A percentile compares a stretch with the other conserved stretches of the same genome.
phyloP scores from a whole-genome alignment of 2,797 vertebrate species.

The Cyprinodon diabolis region DNA sequence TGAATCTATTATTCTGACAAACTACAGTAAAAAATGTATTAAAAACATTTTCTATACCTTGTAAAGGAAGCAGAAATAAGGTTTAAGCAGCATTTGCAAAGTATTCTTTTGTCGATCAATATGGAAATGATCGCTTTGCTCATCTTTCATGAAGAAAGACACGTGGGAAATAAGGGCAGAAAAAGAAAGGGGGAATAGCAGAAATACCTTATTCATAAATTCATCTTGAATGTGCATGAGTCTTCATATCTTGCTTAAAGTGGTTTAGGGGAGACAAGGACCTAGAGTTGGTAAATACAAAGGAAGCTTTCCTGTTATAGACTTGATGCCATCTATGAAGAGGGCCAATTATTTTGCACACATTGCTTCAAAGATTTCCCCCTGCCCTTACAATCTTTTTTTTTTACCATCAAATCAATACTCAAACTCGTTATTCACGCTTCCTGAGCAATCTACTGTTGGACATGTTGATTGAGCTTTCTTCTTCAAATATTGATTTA shows the following conservation, averaged over 20 bases:
- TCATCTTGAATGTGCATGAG: slow-evolving; percentile 17
- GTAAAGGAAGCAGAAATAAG: slow-evolving; percentile 16
- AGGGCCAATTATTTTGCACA: slow-evolving; percentile 1
- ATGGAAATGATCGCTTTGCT: slow-evolving; percentile 45
- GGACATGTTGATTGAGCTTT: neutral
- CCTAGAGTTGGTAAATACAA: slow-evolving; percentile 22
- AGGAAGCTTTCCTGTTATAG: neutral
- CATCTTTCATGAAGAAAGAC: slow-evolving; percentile 30
- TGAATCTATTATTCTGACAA: neutral
- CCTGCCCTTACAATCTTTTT: neutral
- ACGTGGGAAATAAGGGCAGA: slow-evolving; percentile 33
- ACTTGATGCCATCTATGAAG: neutral
- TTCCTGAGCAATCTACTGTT: neutral
- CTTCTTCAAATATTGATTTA: neutral
- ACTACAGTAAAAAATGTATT: slow-evolving; percentile 18
- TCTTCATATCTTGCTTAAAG: slow-evolving; percentile 30
- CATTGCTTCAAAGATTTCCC: neutral
- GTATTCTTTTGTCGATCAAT: slow-evolving; percentile 33
- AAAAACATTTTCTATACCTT: neutral
- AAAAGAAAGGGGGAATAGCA: neutral
- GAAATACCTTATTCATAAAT: slow-evolving; percentile 27
- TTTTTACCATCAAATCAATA: neutral
- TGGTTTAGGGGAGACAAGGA: slow-evolving; percentile 31
- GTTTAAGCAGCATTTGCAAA: slow-evolving; percentile 10
- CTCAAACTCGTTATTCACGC: neutral